Evolutionary conservation across 2,797 vertebrate genomes (phyloP).

Genomic region (Microcaecilia unicolor): DNA sequence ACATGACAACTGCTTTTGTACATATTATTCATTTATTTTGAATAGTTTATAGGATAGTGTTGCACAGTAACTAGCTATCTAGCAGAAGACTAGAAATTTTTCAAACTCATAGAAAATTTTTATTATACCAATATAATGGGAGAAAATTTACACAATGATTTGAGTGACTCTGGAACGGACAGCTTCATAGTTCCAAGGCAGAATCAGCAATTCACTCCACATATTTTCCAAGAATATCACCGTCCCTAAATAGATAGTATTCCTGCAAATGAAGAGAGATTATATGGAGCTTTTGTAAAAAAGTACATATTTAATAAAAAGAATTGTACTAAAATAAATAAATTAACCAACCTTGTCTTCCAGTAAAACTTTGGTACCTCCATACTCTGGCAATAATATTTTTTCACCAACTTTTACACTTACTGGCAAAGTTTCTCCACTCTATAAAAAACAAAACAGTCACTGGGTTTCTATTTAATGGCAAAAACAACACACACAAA

Average conservation of each 20-base stretch:
- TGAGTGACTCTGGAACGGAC: constrained; percentile 57
- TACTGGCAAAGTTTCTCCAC: constrained; percentile 68
- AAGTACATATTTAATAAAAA: too few species aligned
- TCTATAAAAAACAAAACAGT: constrained; percentile 40
- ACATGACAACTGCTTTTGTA: constrained; percentile 1
- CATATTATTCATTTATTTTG: constrained; percentile 47
- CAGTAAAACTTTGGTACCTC: constrained; percentile 86
- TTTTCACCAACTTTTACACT: constrained; percentile 90
- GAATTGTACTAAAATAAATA: too few species aligned
- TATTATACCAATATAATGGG: constrained; percentile 52
- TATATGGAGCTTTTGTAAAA: too few species aligned
- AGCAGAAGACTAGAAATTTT: constrained; percentile 27
- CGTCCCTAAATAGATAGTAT: constrained; percentile 93
- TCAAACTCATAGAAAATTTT: too few species aligned
- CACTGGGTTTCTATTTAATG: not conserved
- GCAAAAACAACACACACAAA: not conserved
- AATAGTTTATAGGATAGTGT: constrained; percentile 31
- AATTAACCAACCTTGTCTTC: constrained; percentile 81
- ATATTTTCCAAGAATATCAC: constrained; percentile 92
- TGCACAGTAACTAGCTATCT: constrained; percentile 23
- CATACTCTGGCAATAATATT: constrained; percentile 90
- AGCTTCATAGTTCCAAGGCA: constrained; percentile 32
- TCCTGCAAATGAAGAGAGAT: constrained; percentile 63
- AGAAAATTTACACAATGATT: constrained; percentile 63
- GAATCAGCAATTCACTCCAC: constrained; percentile 57